Base-by-base conservation (phyloP, 2,113 vertebrate genomes). In the Puma concolor region DNA sequence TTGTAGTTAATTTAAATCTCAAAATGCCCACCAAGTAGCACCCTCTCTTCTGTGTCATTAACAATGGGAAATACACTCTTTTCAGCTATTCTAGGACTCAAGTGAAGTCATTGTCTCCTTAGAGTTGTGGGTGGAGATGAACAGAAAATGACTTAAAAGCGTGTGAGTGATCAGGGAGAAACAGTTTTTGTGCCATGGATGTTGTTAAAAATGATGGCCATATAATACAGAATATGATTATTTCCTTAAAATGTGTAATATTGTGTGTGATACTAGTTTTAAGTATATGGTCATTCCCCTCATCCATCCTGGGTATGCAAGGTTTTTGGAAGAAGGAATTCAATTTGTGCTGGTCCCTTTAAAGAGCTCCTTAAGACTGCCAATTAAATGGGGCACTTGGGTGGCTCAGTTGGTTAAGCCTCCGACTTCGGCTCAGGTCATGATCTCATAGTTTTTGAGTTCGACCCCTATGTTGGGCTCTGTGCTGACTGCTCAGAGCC, bases 1-100 rank as follows among this genome's bases (percentile, higher is more conserved):
- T 74, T 95, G 17, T 63, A 2, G 7, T 79, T 92, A 29, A 95
- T 96, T 90, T 95, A 94, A 90, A 64, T 60, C 29, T 79, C 16
- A 86, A 38, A 85, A 33, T 87, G 17, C 7, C 21, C 15, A 74
- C 1, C 17, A 1, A 67, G 15, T n/a, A 38, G 29, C 29, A 29
- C 1, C 36, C 15, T 87, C 1, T 7, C 8, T 25, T 81, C 72
- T 23, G 7, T 64, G n/a, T 44, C 21, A 84, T 17, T 92, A 60
- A 17, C n/a, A 44, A 13, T 67, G 13, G 13, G 4, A 3, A 7
- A 23, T 38, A 12, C 4, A 41, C 2, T 60, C 27, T 82, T 48
- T 64, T n/a, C 33, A 72, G 15, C 31, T 82, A 8, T 21, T 86
- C 41, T 2, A 21, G 3, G 5, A 9, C 8, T 23, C 25, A 38